phyloP scores from a whole-genome alignment of 2,113 vertebrate genomes.

The Silurus glanis region DNA sequence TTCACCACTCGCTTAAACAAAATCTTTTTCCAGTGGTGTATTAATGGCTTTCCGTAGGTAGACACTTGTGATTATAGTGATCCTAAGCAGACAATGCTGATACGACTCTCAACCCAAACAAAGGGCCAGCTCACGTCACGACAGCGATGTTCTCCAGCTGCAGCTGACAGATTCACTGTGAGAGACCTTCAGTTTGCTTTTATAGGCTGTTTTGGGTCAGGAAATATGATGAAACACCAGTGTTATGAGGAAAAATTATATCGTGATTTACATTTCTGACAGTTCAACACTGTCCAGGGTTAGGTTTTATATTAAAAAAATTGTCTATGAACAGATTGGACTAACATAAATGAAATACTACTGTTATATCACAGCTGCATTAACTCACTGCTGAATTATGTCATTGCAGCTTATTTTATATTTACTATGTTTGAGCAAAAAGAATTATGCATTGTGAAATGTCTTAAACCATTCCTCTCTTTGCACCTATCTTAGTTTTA shows the following conservation, averaged over 20 bases:
- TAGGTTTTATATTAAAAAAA: not conserved
- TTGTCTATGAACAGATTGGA: not conserved
- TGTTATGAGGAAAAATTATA: not conserved
- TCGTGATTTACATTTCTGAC: not conserved
- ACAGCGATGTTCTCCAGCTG: constrained; percentile 32
- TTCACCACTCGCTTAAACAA: constrained; percentile 33
- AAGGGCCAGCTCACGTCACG: constrained; percentile 23
- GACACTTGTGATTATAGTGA: constrained; percentile 15
- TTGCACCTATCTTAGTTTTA: not conserved
- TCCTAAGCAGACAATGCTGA: constrained; percentile 18
- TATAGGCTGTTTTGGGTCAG: not conserved
- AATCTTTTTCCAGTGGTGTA: constrained; percentile 25
- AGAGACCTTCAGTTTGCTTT: constrained; percentile 1
- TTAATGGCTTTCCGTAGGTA: constrained; percentile 1
- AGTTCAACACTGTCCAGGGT: not conserved
- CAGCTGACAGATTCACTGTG: not conserved
- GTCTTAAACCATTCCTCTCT: not conserved
- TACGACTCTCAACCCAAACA: constrained; percentile 31
- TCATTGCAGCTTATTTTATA: not conserved
- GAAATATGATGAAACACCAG: no score
- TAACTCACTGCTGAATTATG: not conserved
- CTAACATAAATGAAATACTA: not conserved
- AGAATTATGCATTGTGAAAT: not conserved
- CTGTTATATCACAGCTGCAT: not conserved
- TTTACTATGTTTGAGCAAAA: not conserved